These are phyloP conservation scores for Melospiza melodia DNA, from an alignment of 2,113 vertebrate genomes.

Conservation along the genomic window DNA sequence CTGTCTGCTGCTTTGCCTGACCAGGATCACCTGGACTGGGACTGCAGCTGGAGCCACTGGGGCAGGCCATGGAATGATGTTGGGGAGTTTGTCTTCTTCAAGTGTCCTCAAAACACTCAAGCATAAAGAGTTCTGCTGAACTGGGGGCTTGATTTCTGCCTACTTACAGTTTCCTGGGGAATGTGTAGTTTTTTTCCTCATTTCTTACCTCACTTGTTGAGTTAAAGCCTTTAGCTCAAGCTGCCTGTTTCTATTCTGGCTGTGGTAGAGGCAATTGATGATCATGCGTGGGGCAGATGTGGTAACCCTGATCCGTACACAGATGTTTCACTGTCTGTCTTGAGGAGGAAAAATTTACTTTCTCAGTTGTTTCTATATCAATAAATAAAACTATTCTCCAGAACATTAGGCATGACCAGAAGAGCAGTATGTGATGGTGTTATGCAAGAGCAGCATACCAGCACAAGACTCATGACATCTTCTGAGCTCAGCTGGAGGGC, in stretches of 20 bases:
- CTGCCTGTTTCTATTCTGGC: neutral
- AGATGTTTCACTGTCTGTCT: neutral
- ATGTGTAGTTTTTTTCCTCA: neutral
- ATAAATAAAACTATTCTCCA: neutral
- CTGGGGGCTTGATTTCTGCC: neutral
- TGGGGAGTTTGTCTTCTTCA: neutral
- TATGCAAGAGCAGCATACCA: neutral
- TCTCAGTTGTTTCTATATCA: neutral
- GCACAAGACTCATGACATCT: neutral
- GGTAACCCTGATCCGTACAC: neutral
- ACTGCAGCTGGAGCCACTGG: neutral
- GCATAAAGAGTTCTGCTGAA: neutral
- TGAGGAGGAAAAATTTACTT: neutral
- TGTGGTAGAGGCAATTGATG: neutral
- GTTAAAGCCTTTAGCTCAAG: neutral
- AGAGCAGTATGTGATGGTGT: neutral
- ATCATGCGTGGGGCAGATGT: neutral
- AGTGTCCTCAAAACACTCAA: neutral
- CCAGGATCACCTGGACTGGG: neutral
- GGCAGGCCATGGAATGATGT: neutral
- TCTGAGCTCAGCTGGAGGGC: neutral
- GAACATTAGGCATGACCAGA: neutral
- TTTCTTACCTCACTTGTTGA: constrained; percentile 1
- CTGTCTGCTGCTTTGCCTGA: neutral
- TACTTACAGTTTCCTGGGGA: neutral